Evolutionary conservation across 2,888 invertebrate genomes (phyloP), one percentile per base, ranked within the genome.

Genomic region (Folsomia candida): DNA sequence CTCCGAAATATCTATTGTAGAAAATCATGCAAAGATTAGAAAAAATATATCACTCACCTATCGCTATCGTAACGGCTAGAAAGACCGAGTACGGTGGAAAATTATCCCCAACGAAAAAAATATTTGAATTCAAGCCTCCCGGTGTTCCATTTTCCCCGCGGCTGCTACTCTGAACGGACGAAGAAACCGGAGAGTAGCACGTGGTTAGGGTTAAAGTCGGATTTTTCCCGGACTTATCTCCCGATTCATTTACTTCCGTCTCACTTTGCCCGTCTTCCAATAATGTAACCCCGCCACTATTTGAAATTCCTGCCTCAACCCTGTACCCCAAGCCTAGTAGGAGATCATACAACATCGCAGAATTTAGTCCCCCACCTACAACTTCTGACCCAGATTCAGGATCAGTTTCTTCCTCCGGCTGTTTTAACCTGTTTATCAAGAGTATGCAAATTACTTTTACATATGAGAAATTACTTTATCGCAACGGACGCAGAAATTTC

Each of bases 61-160:
- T 94, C 65, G 95, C 96, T 80, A 97, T 94, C 22, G 94, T 95
- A 0, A 94, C 93, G 83, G 93, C 93, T 14, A 95, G 84, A 2
- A 94, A 94, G 1, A 94, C 94, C 0, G 93, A 93, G 81, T 94
- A 94, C 0, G 93, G 92, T 0, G 93, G 92, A 81, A 93, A 94
- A 62, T 70, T 68, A 59, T 63, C 54, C 22, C 70, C 68, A 37
- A 65, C 73, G 4, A 73, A 54, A 27, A 57, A 66, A 47, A 66
- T 68, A 64, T 67, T 29, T 11, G 60, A 60, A 51, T 69, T 54
- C n/a, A n/a, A n/a, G n/a, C n/a, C n/a, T n/a, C n/a, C n/a, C n/a
- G n/a, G n/a, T n/a, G n/a, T n/a, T n/a, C n/a, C n/a, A n/a, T n/a
- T n/a, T n/a, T n/a, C n/a, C n/a, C n/a, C n/a, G n/a, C n/a, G n/a